Evolutionary conservation across 2,888 invertebrate genomes (phyloP).

Genomic region (Ennomos quercinarius): DNA sequence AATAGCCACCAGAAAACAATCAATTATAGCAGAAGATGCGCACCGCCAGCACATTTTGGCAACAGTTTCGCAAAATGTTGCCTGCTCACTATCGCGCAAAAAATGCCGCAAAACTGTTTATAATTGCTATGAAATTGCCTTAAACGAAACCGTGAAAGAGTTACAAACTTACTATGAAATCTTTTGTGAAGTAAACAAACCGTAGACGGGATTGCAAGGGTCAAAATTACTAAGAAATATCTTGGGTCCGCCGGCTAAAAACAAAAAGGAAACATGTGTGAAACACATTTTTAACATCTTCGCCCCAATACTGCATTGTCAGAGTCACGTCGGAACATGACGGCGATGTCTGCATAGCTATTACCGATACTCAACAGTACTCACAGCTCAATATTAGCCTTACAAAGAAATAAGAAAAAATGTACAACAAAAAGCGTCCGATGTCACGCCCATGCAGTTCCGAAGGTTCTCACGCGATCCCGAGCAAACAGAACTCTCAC

Average conservation of each 20-base stretch:
- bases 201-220: slow-evolving; percentile 5
- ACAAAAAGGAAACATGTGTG: slow-evolving; percentile 58
- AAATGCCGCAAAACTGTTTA: slow-evolving; percentile 46
- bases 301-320: slow-evolving; percentile 65
- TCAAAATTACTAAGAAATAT: slow-evolving; percentile 13
- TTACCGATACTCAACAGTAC: slow-evolving; percentile 71
- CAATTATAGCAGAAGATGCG: slow-evolving; percentile 49
- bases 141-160: slow-evolving; percentile 38
- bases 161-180: slow-evolving; percentile 18
- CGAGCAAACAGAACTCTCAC: slow-evolving; percentile 76
- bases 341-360: slow-evolving; percentile 56
- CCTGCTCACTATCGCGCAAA: slow-evolving; percentile 31
- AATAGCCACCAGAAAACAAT: slow-evolving; percentile 52
- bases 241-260: slow-evolving; percentile 29
- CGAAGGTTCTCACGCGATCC: slow-evolving; percentile 80
- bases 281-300: slow-evolving; percentile 48
- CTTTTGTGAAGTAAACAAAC: slow-evolving; percentile 12
- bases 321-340: slow-evolving; percentile 70
- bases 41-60: slow-evolving; percentile 41
- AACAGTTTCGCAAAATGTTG: slow-evolving; percentile 42
- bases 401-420: slow-evolving; percentile 64
- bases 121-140: slow-evolving; percentile 47
- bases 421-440: slow-evolving; percentile 70
- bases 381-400: slow-evolving; percentile 68
- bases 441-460: slow-evolving; percentile 84